These are phyloP conservation scores for Drosophila oshimai DNA, from an alignment of 1,140 invertebrate genomes.

Conservation along the genomic window DNA sequence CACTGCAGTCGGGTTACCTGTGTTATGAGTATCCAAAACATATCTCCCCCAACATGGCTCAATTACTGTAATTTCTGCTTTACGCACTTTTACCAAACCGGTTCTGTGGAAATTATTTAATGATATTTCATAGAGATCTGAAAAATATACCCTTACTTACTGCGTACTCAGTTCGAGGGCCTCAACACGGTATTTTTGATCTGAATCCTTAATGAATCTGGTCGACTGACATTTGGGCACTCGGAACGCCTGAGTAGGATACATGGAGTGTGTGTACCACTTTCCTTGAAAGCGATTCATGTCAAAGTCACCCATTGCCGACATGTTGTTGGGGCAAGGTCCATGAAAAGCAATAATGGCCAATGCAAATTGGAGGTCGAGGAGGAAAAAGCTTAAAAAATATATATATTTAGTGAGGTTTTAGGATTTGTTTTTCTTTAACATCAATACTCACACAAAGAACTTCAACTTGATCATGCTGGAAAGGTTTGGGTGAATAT, in stretches of 20 bases:
- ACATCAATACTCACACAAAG: not conserved
- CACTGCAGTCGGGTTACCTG: conserved; percentile 6
- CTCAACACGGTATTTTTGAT: not conserved
- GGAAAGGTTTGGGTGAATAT: not conserved
- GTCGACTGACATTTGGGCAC: conserved; percentile 1
- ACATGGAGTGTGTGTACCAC: conserved; percentile 37
- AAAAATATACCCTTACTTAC: not conserved
- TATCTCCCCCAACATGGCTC: not conserved
- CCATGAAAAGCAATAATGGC: not conserved
- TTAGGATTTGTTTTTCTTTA: too few relatives aligned
- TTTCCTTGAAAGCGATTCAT: conserved; percentile 8
- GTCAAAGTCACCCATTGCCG: conserved; percentile 17
- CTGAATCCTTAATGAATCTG: not conserved
- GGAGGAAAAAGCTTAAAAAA: not conserved
- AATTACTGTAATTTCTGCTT: not conserved
- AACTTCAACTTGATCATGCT: not conserved
- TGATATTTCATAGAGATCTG: too few relatives aligned
- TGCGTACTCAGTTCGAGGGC: not conserved
- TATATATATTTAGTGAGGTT: too few relatives aligned
- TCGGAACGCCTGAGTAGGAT: not conserved
- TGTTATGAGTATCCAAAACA: not conserved
- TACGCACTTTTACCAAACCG: not conserved
- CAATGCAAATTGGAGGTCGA: not conserved
- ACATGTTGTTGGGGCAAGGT: conserved; percentile 29
- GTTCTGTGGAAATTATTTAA: conserved; percentile 4